Conservation (phyloP, 2,113 vertebrate genomes). For the Ageneiosus marmoratus region DNA sequence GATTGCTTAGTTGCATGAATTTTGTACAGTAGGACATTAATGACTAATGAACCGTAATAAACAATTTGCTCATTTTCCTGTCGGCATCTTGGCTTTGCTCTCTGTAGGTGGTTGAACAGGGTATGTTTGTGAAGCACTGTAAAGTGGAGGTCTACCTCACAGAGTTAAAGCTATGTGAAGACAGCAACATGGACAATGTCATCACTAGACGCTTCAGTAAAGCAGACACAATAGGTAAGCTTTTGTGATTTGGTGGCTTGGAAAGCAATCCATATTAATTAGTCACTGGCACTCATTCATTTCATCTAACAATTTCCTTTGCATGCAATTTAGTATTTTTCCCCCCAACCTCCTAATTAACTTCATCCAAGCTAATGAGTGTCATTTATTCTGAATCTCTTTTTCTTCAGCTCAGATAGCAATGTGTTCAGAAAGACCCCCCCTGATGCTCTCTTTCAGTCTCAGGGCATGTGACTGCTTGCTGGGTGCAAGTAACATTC, state of each 20-base stretch:
- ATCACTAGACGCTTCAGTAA: slow-evolving; percentile 97
- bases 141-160: slow-evolving; percentile 99
- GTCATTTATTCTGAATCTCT: neutral
- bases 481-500: slow-evolving; percentile 36
- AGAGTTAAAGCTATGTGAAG: slow-evolving; percentile 95
- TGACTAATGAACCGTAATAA: neutral
- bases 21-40: neutral
- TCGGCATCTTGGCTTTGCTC: neutral
- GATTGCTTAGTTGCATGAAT: neutral
- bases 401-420: neutral
- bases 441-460: neutral
- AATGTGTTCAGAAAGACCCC: neutral
- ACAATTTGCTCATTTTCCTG: neutral
- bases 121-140: slow-evolving; percentile 99
- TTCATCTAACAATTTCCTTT: neutral
- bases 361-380: neutral
- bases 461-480: slow-evolving; percentile 26
- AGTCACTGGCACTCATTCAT: neutral
- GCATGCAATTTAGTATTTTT: too few relatives aligned
- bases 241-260: neutral
- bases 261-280: neutral
- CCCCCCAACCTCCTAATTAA: too few relatives aligned
- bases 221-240: slow-evolving; percentile 95
- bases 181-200: slow-evolving; percentile 93
- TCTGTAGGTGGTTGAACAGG: slow-evolving; percentile 93